Conservation (phyloP, 2,797 vertebrate genomes). For the Simalia tracyae region DNA sequence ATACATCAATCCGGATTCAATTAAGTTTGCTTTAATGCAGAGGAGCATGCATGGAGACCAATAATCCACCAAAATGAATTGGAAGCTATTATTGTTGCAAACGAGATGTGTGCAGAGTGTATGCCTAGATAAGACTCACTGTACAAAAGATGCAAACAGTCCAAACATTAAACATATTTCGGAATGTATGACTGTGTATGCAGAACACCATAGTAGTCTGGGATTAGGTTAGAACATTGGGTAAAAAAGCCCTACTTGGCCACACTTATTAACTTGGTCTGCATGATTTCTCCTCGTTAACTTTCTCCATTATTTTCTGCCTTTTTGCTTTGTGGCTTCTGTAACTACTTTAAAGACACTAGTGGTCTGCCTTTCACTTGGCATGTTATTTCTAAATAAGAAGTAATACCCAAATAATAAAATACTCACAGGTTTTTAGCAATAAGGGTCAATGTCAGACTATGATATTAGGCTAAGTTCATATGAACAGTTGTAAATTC, state of each 20-base stretch:
- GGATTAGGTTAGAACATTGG: background rate
- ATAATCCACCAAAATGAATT: background rate
- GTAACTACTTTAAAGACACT: background rate
- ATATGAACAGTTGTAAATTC: no score
- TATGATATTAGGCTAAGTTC: background rate
- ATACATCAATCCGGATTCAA: background rate
- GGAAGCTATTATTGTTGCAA: background rate
- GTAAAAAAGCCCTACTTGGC: background rate
- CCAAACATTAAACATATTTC: constrained; percentile 37
- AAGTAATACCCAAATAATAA: background rate
- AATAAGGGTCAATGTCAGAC: background rate
- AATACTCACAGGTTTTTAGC: no score
- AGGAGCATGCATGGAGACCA: background rate
- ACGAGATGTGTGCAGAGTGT: background rate
- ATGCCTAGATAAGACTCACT: background rate
- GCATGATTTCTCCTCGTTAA: background rate
- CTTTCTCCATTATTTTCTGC: background rate
- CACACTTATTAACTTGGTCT: background rate
- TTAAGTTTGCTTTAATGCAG: background rate
- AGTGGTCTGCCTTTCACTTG: background rate
- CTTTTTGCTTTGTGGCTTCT: background rate
- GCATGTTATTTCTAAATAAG: background rate
- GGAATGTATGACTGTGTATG: constrained; percentile 34
- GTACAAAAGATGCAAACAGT: constrained; percentile 36
- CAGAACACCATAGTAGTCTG: background rate